Base-by-base conservation (phyloP, 1,140 invertebrate genomes). In the Coelopa frigida region DNA sequence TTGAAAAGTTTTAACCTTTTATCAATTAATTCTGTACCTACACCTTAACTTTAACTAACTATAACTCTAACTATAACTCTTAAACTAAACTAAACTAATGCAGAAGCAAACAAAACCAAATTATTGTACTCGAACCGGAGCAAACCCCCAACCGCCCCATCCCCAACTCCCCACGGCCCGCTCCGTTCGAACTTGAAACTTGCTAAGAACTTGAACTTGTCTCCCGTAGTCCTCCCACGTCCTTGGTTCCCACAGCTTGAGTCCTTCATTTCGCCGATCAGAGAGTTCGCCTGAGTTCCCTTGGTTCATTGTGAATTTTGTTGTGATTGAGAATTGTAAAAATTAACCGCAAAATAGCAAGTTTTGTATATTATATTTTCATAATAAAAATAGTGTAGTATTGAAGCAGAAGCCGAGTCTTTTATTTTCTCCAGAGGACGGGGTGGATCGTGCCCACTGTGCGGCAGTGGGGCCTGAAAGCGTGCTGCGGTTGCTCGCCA, bases 341-440 rank as follows among this genome's bases (percentile, higher is more conserved):
- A 38, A 21, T 11, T 38, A 14, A 22, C 12, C 12, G 7, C 6
- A 22, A 36, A 22, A 20, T 43, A 43, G 27, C 41, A 29, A 43
- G 41, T 43, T 43, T 43, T 43, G 41, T 43, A 43, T 26, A 43
- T 43, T 43, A 43, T 43, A 43, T 43, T 43, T 43, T 43, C 26
- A 43, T 43, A 43, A 43, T 31, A 43, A 41, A 36, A 38, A 43
- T 43, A 43, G 41, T 17, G 27, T 43, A 43, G 27, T 29, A 43
- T 14, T 8, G 15, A 27, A 4, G 4, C 11, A 15, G 10, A 21
- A 43, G 14, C 3, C 15, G 18, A 26, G 17, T 26, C 12, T 24
- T 41, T 41, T 43, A 17, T 15, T 14, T 33, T 8, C 3, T 3
- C 5, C 3, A 4, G 31, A 33, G n/a, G n/a, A 3, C n/a, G 27